phyloP scores from a whole-genome alignment of 92 coral and sea anemone species.

The Epizoanthus rinbou region DNA sequence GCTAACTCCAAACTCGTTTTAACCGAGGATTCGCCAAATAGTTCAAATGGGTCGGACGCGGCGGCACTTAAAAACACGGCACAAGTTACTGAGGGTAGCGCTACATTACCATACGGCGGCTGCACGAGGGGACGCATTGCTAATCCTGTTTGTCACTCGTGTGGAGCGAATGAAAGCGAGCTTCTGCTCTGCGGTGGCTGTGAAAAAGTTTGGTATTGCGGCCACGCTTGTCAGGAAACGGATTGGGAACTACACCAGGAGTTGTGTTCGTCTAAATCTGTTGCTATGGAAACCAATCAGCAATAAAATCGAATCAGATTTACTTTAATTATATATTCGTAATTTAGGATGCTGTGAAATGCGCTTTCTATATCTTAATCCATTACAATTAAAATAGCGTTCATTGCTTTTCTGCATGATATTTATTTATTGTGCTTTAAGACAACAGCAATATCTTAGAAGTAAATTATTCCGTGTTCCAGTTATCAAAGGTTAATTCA shows the following conservation, averaged over 20 bases:
- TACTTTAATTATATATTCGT: no score
- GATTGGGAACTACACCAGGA: slow-evolving; percentile 36
- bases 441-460: no score
- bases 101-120: no score
- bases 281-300: slow-evolving; percentile 18
- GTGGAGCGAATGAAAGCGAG: not conserved
- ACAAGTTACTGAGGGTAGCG: no score
- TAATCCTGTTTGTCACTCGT: slow-evolving; percentile 10
- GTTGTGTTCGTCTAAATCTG: slow-evolving; percentile 12
- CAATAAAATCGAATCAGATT: not conserved
- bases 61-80: not conserved
- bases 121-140: no score
- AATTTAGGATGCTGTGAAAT: no score
- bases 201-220: slow-evolving; percentile 32
- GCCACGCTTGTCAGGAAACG: slow-evolving; percentile 37
- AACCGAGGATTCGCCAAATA: not conserved
- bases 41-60: not conserved
- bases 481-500: no score
- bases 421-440: no score
- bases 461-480: no score
- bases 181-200: slow-evolving; percentile 19
- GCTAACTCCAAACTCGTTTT: not conserved
- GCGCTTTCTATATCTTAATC: no score
- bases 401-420: no score
- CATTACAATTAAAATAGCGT: no score